Base-by-base conservation (phyloP, 2,113 vertebrate species). In the Motacilla tschutschensis region DNA sequence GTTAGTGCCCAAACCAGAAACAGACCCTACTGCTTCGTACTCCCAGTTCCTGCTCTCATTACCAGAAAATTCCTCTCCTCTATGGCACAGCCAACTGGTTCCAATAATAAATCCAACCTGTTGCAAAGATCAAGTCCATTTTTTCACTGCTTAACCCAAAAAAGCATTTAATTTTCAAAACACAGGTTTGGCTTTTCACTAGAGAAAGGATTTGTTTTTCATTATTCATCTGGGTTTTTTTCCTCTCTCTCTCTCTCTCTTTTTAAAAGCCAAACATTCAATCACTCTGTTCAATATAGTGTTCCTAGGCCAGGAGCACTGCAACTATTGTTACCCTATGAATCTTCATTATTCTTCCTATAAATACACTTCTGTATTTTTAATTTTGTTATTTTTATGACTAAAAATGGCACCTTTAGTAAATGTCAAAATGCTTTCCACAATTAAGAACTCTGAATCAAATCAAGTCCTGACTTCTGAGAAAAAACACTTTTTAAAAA, bases 101-200 rank as follows among this genome's bases (percentile, higher is more conserved):
- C 72, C 88, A 91, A 73, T 87, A 85, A 92, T 69, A 92, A 91
- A 89, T 76, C 64, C 90, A 94, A 94, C 79, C 79, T 70, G 76
- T 57, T 91, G 85, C 79, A 92, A 79, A 89, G 60, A 87, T 87
- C 79, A 70, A 92, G 76, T 54, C 85, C 35, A 14, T 79, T 90
- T 88, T 86, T 87, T 82, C 64, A 79, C 67, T 35, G 40, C 79
- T 82, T 87, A 76, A 89, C 72, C 89, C 64, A 44, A 86, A 90
- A 90, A 75, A 60, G 0, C 28, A 82, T 79, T 72, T 69, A 44
- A 79, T 89, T 94, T 87, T 89, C 79, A 89, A 89, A 93, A 85
- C 85, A 82, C n/a, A 79, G 67, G 51, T 79, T 73, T 92, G 88
- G 90, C 83, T 89, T 91, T 72, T 79, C 88, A 87, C 67, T 85